phyloP scores from a whole-genome alignment of 2,797 vertebrate species.

The Microcaecilia unicolor region DNA sequence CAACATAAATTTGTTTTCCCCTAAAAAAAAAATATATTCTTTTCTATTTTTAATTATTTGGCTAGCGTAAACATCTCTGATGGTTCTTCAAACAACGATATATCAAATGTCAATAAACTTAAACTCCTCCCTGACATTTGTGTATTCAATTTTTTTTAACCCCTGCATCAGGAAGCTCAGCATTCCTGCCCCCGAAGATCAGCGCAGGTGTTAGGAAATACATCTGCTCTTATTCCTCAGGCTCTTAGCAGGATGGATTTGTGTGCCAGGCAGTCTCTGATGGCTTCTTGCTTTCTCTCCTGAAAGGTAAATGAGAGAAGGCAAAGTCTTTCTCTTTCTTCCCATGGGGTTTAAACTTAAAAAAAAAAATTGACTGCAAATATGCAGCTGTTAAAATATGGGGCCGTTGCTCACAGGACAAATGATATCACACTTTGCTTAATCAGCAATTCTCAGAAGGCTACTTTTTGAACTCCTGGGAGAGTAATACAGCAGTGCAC shows the following conservation, averaged over 20 bases:
- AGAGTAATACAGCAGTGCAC: too few relatives aligned
- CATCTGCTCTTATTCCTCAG: slow-evolving; percentile 21
- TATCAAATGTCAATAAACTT: too few relatives aligned
- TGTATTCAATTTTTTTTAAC: too few relatives aligned
- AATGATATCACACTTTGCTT: slow-evolving; percentile 41
- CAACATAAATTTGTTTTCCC: too few relatives aligned
- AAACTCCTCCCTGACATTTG: too few relatives aligned
- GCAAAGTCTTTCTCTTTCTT: slow-evolving; percentile 54
- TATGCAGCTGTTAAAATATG: slow-evolving; percentile 51
- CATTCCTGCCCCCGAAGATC: too few relatives aligned
- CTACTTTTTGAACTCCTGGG: too few relatives aligned
- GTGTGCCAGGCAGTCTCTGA: slow-evolving; percentile 23
- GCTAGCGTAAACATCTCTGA: too few relatives aligned
- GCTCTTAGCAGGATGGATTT: slow-evolving; percentile 8
- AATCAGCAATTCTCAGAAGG: slow-evolving; percentile 27
- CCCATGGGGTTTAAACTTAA: slow-evolving; percentile 27
- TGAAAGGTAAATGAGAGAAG: slow-evolving; percentile 45
- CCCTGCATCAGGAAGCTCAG: too few relatives aligned
- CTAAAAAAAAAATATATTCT: too few relatives aligned
- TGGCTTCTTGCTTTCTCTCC: slow-evolving; percentile 20
- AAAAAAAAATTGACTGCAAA: slow-evolving; percentile 40
- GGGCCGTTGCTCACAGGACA: slow-evolving; percentile 36
- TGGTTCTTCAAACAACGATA: too few relatives aligned
- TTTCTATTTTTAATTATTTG: too few relatives aligned
- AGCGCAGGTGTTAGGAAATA: slow-evolving; percentile 6